Conservation (phyloP, 2,888 invertebrate genomes). For the Habrosyne pyritoides region DNA sequence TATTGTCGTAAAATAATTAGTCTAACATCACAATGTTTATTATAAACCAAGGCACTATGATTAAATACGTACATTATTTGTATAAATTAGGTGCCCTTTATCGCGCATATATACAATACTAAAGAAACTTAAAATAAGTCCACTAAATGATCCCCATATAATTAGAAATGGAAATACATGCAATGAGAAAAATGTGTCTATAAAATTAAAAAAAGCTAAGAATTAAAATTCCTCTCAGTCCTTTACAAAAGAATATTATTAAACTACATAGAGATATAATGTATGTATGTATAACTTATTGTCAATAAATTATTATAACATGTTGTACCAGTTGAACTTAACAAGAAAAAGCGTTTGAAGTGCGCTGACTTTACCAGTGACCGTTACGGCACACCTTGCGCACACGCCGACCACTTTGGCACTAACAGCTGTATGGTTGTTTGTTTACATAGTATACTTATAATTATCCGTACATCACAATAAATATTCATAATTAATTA, state of each 20-base stretch:
- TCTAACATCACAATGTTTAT: conserved; percentile 69
- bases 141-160: neutral
- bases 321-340: conserved; percentile 19
- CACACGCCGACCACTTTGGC: conserved; percentile 69
- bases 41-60: conserved; percentile 67
- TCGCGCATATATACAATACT: neutral
- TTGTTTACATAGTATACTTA: conserved; percentile 33
- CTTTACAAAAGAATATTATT: neutral
- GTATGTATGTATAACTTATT: neutral
- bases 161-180: conserved; percentile 15
- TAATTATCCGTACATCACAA: conserved; percentile 44
- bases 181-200: neutral
- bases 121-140: neutral
- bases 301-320: conserved; percentile 15
- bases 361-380: conserved; percentile 47
- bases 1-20: conserved; percentile 45
- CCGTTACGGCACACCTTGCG: conserved; percentile 81
- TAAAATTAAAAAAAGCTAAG: neutral
- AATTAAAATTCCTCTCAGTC: neutral
- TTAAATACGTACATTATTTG: conserved; percentile 47
- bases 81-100: conserved; percentile 57
- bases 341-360: conserved; percentile 23
- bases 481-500: conserved; percentile 48
- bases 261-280: neutral
- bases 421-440: conserved; percentile 75